These are phyloP conservation scores for Pyxicephalus adspersus DNA, from an alignment of 2,113 vertebrate species.

Conservation along the genomic window DNA sequence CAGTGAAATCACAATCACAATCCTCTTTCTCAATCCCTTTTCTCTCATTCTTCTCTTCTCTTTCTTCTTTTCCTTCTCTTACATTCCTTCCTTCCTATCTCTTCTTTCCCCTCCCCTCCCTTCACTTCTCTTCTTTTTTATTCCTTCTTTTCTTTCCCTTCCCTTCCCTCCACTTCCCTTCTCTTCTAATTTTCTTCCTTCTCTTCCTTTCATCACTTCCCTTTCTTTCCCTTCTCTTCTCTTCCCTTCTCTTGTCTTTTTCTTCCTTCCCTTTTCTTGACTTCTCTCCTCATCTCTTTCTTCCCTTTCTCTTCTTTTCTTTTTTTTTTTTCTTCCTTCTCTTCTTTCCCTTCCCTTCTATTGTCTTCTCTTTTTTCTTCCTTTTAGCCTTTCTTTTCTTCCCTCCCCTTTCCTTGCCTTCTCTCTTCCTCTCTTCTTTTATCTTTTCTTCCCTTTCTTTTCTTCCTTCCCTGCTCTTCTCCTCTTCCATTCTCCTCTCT, in stretches of 20 bases:
- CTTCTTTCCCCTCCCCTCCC: too few relatives aligned
- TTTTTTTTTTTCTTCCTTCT: neutral
- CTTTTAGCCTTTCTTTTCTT: neutral
- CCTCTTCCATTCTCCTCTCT: neutral
- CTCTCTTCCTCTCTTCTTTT: neutral
- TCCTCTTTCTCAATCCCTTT: too few relatives aligned
- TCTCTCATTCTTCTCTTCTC: too few relatives aligned
- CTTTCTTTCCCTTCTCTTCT: too few relatives aligned
- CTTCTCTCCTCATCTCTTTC: neutral
- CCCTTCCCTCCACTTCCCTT: too few relatives aligned
- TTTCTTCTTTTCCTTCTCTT: too few relatives aligned
- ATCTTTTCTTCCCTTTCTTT: neutral
- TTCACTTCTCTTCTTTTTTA: too few relatives aligned
- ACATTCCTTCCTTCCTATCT: too few relatives aligned
- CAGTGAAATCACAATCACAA: too few relatives aligned
- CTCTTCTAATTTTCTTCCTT: neutral
- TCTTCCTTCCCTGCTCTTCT: neutral
- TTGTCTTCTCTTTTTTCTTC: neutral
- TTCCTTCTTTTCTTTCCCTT: too few relatives aligned
- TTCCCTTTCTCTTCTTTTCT: neutral
- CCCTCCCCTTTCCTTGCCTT: neutral
- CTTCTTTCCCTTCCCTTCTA: neutral
- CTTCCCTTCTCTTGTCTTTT: neutral
- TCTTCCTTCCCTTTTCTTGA: neutral
- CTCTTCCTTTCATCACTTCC: too few relatives aligned